phyloP scores from a whole-genome alignment of 37 sponge, comb jelly and placozoan species.

The Ephydatia muelleri region DNA sequence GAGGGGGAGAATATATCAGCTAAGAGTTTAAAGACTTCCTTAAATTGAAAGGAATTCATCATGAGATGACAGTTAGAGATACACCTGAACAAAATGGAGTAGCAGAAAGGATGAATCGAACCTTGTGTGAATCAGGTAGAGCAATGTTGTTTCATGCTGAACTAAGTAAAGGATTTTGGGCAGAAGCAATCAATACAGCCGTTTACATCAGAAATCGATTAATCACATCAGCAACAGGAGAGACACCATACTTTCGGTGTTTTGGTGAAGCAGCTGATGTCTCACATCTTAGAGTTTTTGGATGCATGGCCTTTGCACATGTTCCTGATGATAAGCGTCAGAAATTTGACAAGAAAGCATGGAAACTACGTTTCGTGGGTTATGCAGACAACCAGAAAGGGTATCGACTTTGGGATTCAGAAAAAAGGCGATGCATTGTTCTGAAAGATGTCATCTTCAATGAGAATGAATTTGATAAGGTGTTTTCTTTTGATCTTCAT shows the following conservation, averaged over 20 bases:
- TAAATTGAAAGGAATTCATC: constrained; percentile 43
- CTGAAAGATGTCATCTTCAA: constrained; percentile 4
- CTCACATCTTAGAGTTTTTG: constrained; percentile 48
- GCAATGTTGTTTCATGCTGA: constrained; percentile 60
- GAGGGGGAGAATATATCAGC: constrained; percentile 61
- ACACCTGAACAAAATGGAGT: constrained; percentile 70
- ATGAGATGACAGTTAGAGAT: constrained; percentile 51
- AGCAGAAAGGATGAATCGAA: constrained; percentile 58
- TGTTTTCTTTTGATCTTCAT: background rate
- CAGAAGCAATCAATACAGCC: constrained; percentile 47
- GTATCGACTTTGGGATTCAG: background rate
- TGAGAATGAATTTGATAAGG: background rate
- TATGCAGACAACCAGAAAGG: background rate
- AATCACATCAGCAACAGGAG: constrained; percentile 38
- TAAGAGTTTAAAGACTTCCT: constrained; percentile 47
- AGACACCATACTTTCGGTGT: constrained; percentile 50
- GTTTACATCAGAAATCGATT: constrained; percentile 38
- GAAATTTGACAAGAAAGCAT: constrained; percentile 18
- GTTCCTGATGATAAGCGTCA: too few relatives aligned
- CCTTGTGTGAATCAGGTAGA: constrained; percentile 54
- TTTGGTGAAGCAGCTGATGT: constrained; percentile 45
- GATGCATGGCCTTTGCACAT: constrained; percentile 53
- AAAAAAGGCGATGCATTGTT: background rate
- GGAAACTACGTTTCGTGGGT: background rate
- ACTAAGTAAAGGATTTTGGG: constrained; percentile 41